These are phyloP conservation scores for Agrochola macilenta DNA, from an alignment of 2,888 invertebrate genomes.

Conservation along the genomic window DNA sequence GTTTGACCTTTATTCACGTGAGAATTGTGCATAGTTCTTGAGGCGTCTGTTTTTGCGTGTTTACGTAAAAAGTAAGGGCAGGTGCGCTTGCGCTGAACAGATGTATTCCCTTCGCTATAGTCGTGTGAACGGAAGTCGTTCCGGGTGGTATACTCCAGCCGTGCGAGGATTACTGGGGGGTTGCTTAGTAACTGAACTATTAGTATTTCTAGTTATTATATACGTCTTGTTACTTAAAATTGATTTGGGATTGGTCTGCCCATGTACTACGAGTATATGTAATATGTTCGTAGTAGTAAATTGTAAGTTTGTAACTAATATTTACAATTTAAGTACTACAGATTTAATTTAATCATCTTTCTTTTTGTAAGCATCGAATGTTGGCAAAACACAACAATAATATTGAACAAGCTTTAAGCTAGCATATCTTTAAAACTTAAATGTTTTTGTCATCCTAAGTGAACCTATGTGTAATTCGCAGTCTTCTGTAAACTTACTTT, in stretches of 20 bases:
- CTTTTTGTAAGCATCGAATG: no score
- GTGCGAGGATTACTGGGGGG: constrained; percentile 38
- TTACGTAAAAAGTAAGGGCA: constrained; percentile 57
- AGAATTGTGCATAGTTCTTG: constrained; percentile 44
- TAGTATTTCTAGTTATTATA: background rate
- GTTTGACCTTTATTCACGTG: constrained; percentile 48
- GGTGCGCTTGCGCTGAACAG: constrained; percentile 44
- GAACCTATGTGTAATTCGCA: no score
- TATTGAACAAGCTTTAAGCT: no score
- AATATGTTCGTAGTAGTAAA: no score
- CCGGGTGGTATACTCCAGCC: constrained; percentile 54
- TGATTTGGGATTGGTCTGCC: background rate
- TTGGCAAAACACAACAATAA: no score
- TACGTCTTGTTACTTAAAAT: background rate
- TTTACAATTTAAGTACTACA: no score
- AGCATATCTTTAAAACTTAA: no score
- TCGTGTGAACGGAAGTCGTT: constrained; percentile 72
- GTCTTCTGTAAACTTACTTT: no score
- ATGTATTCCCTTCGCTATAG: constrained; percentile 29
- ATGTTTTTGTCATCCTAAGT: no score
- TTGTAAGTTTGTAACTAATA: no score
- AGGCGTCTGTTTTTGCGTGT: constrained; percentile 51
- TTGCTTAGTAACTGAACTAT: constrained; percentile 13
- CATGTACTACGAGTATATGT: no score
- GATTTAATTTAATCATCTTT: no score